Conservation (phyloP, 2,113 vertebrate species). For the Hymenochirus boettgeri region DNA sequence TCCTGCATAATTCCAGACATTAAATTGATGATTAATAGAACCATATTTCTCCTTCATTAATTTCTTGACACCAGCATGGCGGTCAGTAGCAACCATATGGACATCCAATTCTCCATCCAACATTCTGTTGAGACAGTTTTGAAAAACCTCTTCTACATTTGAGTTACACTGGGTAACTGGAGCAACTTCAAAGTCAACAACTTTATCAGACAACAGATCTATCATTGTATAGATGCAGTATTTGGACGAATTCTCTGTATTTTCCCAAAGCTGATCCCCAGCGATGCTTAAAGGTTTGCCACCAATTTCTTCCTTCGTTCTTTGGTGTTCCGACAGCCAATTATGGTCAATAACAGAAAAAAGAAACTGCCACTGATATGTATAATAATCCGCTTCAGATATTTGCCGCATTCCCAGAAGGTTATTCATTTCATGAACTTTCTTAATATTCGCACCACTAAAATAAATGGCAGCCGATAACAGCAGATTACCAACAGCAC, state of each 20-base stretch:
- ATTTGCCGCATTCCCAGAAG: conserved; percentile 7
- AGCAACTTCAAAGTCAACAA: conserved; percentile 11
- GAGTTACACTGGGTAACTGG: neutral
- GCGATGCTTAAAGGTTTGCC: neutral
- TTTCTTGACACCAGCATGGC: neutral
- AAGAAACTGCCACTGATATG: neutral
- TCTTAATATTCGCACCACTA: neutral
- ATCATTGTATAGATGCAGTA: neutral
- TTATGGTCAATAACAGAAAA: neutral
- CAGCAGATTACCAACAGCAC: neutral
- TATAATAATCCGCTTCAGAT: neutral
- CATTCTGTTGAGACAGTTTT: neutral
- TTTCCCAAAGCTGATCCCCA: neutral
- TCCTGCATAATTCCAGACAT: neutral
- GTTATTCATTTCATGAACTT: neutral
- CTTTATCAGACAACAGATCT: neutral
- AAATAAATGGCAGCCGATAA: conserved; percentile 4
- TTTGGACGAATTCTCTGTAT: neutral
- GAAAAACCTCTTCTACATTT: neutral
- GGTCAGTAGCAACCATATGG: conserved; percentile 1
- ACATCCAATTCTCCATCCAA: neutral
- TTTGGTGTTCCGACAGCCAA: neutral
- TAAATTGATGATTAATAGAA: neutral
- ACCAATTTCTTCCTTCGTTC: neutral
- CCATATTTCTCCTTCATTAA: neutral